A percentile compares a stretch with the other conserved stretches of the same genome.
phyloP scores from a whole-genome alignment of 2,888 invertebrate species.

The Agonopterix alstromeriana region DNA sequence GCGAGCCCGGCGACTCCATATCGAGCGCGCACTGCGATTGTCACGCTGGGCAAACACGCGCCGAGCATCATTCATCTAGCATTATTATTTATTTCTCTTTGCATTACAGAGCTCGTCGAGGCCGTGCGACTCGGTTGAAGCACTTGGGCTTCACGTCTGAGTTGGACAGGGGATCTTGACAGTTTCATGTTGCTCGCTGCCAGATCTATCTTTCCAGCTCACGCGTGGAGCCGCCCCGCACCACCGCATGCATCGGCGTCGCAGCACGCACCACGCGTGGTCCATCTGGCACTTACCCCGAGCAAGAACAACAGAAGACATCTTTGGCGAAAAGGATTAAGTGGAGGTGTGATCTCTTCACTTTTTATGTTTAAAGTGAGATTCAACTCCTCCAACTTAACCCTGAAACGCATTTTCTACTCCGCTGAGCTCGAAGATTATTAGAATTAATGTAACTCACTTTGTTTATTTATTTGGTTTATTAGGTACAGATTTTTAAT shows the following conservation, averaged over 20 bases:
- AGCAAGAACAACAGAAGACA: slow-evolving; percentile 24
- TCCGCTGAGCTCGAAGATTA: neutral
- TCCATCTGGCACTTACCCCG: neutral
- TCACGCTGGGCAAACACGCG: slow-evolving; percentile 45
- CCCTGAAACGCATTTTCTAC: slow-evolving; percentile 55
- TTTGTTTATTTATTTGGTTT: too few species aligned
- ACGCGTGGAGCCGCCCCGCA: slow-evolving; percentile 53
- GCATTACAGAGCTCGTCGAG: slow-evolving; percentile 31
- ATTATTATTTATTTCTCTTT: slow-evolving; percentile 28
- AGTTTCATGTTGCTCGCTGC: slow-evolving; percentile 64
- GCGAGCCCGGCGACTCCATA: slow-evolving; percentile 46
- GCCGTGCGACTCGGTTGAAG: slow-evolving; percentile 2
- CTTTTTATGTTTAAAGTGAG: slow-evolving; percentile 76
- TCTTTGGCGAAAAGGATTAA: slow-evolving; percentile 48
- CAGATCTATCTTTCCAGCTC: slow-evolving; percentile 79
- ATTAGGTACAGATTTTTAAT: too few species aligned
- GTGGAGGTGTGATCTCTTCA: slow-evolving; percentile 79
- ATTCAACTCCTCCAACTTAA: slow-evolving; percentile 79
- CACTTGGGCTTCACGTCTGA: slow-evolving; percentile 63
- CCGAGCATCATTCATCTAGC: slow-evolving; percentile 20
- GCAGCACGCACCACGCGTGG: neutral
- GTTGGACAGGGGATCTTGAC: slow-evolving; percentile 78
- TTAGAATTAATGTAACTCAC: too few species aligned
- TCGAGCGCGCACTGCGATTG: slow-evolving; percentile 46
- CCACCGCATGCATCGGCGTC: neutral